Base-by-base conservation (phyloP, 2,797 vertebrate species). In the Dallia pectoralis region DNA sequence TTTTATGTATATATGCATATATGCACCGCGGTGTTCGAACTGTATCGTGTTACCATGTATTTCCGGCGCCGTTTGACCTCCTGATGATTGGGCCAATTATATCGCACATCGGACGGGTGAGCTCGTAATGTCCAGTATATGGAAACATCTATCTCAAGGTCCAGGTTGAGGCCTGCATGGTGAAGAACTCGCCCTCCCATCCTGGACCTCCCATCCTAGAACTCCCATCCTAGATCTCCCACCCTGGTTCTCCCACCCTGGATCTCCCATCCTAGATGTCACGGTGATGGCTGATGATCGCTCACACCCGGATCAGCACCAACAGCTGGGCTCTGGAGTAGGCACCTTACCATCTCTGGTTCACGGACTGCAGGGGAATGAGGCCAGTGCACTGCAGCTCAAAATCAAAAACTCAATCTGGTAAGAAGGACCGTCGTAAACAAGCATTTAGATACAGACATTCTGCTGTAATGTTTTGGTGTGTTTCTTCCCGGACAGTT, bases 371-470 rank as follows among this genome's bases (percentile, higher is more conserved):
- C 95, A 96, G 80, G 95, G 95, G 73, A 87, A 93, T 12, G 97
- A 98, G 88, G 94, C 95, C 89, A 93, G 87, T 75, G 95, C 95
- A 79, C 91, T 98, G 92, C 96, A 97, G 92, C 93, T 95, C 89
- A 92, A 96, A 92, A 97, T 99, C 90, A 95, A 95, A 91, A 96
- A 93, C 94, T 98, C 96, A 81, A 97, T 99, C 94, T 97, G 97
- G 97, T 99, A 92, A 96, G 95, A 53, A 15, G 18, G 62, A 63
- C 48, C 61, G 18, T 71, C 61, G 18, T 71, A 36, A 40, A 27
- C 25, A 48, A 63, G 47, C 78, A 59, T 59, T 59, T 8, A 25
- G 53, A n/a, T 27, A 59, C 22, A 9, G 6, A 2, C 3, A n/a
- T 19, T 59, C 70, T 74, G 67, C 25, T 11, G 33, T 16, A 63